Evolutionary conservation across 2,797 vertebrate species (phyloP), one percentile per base, ranked within the genome.

Genomic region (Notamacropus eugenii): DNA sequence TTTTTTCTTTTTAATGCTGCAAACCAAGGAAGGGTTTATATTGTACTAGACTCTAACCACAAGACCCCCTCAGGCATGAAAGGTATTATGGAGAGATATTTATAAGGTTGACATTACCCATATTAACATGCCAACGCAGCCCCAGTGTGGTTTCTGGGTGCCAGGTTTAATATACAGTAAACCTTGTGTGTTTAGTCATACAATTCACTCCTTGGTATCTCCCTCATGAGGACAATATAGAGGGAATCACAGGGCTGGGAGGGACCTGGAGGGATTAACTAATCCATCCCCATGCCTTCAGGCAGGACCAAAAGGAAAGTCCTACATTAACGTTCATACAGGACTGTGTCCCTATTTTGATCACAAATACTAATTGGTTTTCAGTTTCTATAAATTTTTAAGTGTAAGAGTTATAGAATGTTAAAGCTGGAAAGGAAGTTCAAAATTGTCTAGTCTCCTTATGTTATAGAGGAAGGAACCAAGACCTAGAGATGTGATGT

Each of bases 71-170:
- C 58, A 91, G 96, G 96, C 97, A 96, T 96, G 93, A 97, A 95
- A 94, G 97, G 96, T 91, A 97, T 95, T 95, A 96, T 67, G 94
- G 96, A 59, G 94, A 96, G 40, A 95, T 96, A 97, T 97, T 97
- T 98, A 97, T 97, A 97, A 97, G 93, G 91, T 96, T 97, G 97
- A 97, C 98, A 97, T 98, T 62, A 97, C 95, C 97, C 92, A 82
- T 94, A 97, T 97, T 97, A 97, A 95, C 96, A 96, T 95, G 91
- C 94, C 97, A 96, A 93, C 95, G 87, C 90, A 95, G 96, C 96
- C 95, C 96, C 94, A 95, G 91, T 54, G 96, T 52, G 31, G 93
- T 95, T 97, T 96, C 93, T 94, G 55, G 96, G 82, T 94, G 97
- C 93, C 94, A 94, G 82, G 31, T 95, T 94, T 96, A 96, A 96